Evolutionary conservation across 2,113 vertebrate genomes (phyloP), one percentile per base, ranked within the genome.

Genomic region (Sylvia atricapilla): DNA sequence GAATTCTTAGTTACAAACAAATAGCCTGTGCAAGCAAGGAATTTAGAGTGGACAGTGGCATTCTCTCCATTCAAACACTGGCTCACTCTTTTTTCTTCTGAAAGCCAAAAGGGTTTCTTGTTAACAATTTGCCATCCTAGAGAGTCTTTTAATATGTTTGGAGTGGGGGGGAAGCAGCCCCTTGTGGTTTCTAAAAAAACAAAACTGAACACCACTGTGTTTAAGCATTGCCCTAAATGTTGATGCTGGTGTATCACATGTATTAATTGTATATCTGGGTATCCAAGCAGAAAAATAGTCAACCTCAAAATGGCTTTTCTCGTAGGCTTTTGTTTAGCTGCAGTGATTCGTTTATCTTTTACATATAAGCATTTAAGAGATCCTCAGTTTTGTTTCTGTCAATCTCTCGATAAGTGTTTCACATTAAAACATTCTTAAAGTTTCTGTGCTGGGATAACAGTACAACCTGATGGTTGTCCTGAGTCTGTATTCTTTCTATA

Each of bases 351-450:
- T 52, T 84, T 80, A 27, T 67, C 13, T 9, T 89, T 78, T 87
- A 10, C 33, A 3, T 53, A 20, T 4, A 88, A 49, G 39, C 18
- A 44, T 67, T 47, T 86, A 17, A 43, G 80, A 63, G 25, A 67
- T 43, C 31, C 52, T 85, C 41, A 15, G 15, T 74, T 90, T 89
- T 52, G 22, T 75, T 78, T 84, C 43, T 81, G 27, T 81, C 33
- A 55, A 0, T 83, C 39, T 76, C 37, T 83, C 0, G 0, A 4
- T 62, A 56, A 73, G 24, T n/a, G 2, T 49, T 76, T 19, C 15
- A 5, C 10, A 10, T 80, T 68, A 55, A 75, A 56, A 37, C 4
- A 8, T 69, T 55, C 15, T 21, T 66, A 31, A 74, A 50, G 28
- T 50, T 92, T 69, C 25, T 10, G 10, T 84, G 13, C 30, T 80